Evolutionary conservation across 2,113 vertebrate species (phyloP), one percentile per base, ranked within the genome.

Genomic region (Lepisosteus oculatus): DNA sequence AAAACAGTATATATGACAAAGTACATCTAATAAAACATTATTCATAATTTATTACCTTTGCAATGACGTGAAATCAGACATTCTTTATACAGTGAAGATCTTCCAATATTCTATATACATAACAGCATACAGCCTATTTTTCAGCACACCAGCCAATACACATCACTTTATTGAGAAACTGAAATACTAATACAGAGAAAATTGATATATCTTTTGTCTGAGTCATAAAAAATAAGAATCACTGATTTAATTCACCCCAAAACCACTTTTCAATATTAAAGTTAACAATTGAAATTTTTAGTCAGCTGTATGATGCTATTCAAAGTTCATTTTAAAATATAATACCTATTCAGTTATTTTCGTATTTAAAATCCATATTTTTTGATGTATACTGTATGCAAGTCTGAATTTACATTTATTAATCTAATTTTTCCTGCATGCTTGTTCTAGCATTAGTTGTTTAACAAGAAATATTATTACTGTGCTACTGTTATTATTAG

Each of bases 11-110:
- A 73, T 73, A 74, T 74, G 72, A 76, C 75, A 77, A 74, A 76
- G 64, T 73, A 63, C 9, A 67, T 67, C 67, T 68, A 67, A 75
- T 70, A 71, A 71, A 66, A 73, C 65, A 80, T 78, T 69, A 75
- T 67, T 76, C 72, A 72, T 76, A 61, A 73, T 72, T 80, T 67
- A 77, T 80, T 76, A 74, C 55, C 15, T 54, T 74, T 62, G 69
- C 42, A 54, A 61, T 78, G 76, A 76, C 67, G 64, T 51, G 69
- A 61, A 63, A 72, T 66, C 74, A 78, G 71, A 73, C 76, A 67
- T 68, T 64, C 41, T 15, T 67, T 62, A 74, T 69, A 67, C 29
- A 72, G 47, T 72, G 51, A 55, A 64, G 44, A 59, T 76, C 72
- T 76, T 72, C 76, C 72, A 74, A 59, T 54, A 64, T 68, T 44